phyloP scores from a whole-genome alignment of 2,797 vertebrate genomes.

The Enteromius fasciolatus region DNA sequence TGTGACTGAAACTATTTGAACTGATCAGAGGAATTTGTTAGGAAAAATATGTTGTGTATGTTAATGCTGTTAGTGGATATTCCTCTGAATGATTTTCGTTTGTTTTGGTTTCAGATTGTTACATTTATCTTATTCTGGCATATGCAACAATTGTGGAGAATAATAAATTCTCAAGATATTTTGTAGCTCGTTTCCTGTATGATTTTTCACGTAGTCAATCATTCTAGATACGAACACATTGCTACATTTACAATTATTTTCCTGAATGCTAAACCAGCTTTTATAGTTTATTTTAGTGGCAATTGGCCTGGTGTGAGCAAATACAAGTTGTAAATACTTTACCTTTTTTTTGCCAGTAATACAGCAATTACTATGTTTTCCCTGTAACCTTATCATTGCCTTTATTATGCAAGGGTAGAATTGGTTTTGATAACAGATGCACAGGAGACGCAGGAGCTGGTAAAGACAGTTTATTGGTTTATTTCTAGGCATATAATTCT shows the following conservation, averaged over 20 bases:
- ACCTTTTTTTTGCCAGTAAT: background rate
- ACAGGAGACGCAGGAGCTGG: background rate
- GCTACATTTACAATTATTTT: background rate
- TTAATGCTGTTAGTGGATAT: background rate
- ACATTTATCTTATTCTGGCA: background rate
- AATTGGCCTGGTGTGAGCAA: background rate
- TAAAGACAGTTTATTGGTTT: conserved; percentile 48
- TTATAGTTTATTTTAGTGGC: background rate
- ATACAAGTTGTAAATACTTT: background rate
- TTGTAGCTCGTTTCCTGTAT: background rate
- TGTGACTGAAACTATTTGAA: background rate
- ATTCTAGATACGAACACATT: background rate
- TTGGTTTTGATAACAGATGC: background rate
- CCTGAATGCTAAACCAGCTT: background rate
- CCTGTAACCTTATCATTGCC: background rate
- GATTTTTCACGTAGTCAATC: too few relatives aligned
- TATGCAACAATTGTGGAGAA: background rate
- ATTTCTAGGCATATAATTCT: conserved; percentile 38
- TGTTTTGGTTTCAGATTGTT: background rate
- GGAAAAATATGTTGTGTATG: background rate
- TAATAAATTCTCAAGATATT: background rate
- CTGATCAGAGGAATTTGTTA: background rate
- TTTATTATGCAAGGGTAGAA: background rate
- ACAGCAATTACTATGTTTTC: background rate
- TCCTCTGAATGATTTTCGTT: background rate